Conservation (phyloP, 2,113 vertebrate species). For the Callionymus lyra region DNA sequence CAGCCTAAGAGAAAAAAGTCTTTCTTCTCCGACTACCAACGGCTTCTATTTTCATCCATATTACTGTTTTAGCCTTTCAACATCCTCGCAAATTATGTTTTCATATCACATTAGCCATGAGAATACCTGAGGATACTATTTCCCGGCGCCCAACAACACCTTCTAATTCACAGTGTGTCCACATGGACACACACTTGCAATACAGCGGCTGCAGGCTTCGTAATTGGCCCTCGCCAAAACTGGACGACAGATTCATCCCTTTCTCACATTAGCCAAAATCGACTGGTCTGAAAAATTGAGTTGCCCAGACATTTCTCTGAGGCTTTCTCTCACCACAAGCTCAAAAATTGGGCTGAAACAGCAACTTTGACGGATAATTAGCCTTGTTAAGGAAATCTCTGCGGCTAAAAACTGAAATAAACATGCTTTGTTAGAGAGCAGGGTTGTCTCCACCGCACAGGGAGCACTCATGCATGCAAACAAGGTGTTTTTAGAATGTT, state of each 20-base stretch:
- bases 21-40: background rate
- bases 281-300: conserved; percentile 30
- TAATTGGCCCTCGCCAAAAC: conserved; percentile 41
- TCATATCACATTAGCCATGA: conserved; percentile 20
- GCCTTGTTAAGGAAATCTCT: conserved; percentile 42
- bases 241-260: conserved; percentile 26
- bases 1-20: background rate
- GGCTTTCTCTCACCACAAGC: conserved; percentile 25
- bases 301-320: conserved; percentile 34
- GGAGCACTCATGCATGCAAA: conserved; percentile 4
- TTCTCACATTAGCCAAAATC: conserved; percentile 32
- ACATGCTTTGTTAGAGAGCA: conserved; percentile 30
- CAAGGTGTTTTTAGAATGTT: conserved; percentile 1
- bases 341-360: conserved; percentile 33
- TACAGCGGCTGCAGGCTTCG: conserved; percentile 26
- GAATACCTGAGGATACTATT: conserved; percentile 23
- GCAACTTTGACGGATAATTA: conserved; percentile 51
- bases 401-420: conserved; percentile 42
- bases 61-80: conserved; percentile 8
- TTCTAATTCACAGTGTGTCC: conserved; percentile 18
- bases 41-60: conserved; percentile 17
- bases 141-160: conserved; percentile 27
- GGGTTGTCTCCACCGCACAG: conserved; percentile 7
- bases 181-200: conserved; percentile 3
- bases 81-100: conserved; percentile 13